phyloP scores from a whole-genome alignment of 2,888 invertebrate species.

The Macrosoma leucophasiata region DNA sequence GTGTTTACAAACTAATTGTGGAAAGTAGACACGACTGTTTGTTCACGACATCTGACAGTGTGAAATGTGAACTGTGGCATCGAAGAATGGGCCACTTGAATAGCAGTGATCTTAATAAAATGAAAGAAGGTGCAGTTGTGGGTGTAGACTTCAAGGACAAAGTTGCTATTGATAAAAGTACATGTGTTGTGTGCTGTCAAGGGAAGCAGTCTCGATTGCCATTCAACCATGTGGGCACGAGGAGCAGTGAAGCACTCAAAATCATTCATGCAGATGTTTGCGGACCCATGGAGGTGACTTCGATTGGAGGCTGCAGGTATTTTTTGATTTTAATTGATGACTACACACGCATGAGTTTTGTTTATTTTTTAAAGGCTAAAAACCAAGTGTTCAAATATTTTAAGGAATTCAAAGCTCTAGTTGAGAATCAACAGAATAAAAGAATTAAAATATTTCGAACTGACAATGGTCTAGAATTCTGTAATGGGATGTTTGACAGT shows the following conservation, averaged over 20 bases:
- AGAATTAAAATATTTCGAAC: constrained; percentile 27
- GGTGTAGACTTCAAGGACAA: constrained; percentile 12
- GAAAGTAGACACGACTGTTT: constrained; percentile 1
- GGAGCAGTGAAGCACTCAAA: constrained; percentile 23
- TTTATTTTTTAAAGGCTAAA: constrained; percentile 32
- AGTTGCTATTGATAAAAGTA: constrained; percentile 5
- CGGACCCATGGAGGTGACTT: constrained; percentile 27
- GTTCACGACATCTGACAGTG: neutral
- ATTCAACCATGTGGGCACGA: constrained; percentile 21
- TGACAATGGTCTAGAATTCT: constrained; percentile 18
- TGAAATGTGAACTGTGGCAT: constrained; percentile 14
- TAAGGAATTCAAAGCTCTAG: constrained; percentile 28
- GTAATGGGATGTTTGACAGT: constrained; percentile 11
- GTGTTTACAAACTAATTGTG: constrained; percentile 21
- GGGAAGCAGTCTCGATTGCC: constrained; percentile 29
- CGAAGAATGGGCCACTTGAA: constrained; percentile 22
- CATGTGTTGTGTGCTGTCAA: constrained; percentile 26
- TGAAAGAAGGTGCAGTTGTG: constrained; percentile 22
- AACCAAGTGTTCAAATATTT: constrained; percentile 24
- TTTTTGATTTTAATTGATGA: constrained; percentile 34
- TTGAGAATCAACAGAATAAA: constrained; percentile 29
- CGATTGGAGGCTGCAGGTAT: constrained; percentile 28
- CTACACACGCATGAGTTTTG: constrained; percentile 27
- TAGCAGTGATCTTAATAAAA: constrained; percentile 17
- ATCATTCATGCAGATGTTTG: constrained; percentile 31